Evolutionary conservation across 2,888 invertebrate species (phyloP).

Genomic region (Bembecia ichneumoniformis): DNA sequence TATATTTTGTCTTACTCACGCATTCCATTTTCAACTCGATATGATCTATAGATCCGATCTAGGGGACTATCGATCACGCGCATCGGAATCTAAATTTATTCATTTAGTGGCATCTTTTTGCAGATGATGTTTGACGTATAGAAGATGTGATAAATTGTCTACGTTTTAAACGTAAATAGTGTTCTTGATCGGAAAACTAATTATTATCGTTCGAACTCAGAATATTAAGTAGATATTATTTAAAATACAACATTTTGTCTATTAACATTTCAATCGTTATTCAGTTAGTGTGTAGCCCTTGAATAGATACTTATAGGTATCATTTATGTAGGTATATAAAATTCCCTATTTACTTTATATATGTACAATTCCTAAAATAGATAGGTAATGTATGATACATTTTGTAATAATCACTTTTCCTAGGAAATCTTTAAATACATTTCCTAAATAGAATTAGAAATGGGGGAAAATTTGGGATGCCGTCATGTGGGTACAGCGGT

Average conservation of each 20-base stretch:
- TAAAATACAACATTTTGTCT: not conserved
- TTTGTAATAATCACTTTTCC: too few species aligned
- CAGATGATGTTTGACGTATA: constrained; percentile 51
- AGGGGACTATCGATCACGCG: constrained; percentile 68
- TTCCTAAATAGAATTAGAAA: too few species aligned
- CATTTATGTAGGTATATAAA: too few species aligned
- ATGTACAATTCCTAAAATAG: too few species aligned
- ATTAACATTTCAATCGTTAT: not conserved
- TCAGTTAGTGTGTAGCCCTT: too few species aligned
- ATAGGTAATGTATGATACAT: too few species aligned
- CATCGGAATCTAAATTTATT: constrained; percentile 67
- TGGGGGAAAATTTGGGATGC: too few species aligned
- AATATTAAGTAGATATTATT: constrained; percentile 3
- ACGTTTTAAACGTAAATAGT: constrained; percentile 30
- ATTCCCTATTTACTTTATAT: too few species aligned
- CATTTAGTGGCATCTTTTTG: constrained; percentile 68
- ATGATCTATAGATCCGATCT: constrained; percentile 72
- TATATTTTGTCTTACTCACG: constrained; percentile 73
- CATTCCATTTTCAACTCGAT: constrained; percentile 69
- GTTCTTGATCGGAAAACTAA: not conserved
- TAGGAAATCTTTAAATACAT: too few species aligned
- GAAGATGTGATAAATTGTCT: constrained; percentile 37
- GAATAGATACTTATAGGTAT: too few species aligned
- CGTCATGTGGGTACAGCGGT: too few species aligned
- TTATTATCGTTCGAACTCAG: constrained; percentile 1